Conservation (phyloP, 2,888 invertebrate genomes). For the Schizotus pectinicornis region DNA sequence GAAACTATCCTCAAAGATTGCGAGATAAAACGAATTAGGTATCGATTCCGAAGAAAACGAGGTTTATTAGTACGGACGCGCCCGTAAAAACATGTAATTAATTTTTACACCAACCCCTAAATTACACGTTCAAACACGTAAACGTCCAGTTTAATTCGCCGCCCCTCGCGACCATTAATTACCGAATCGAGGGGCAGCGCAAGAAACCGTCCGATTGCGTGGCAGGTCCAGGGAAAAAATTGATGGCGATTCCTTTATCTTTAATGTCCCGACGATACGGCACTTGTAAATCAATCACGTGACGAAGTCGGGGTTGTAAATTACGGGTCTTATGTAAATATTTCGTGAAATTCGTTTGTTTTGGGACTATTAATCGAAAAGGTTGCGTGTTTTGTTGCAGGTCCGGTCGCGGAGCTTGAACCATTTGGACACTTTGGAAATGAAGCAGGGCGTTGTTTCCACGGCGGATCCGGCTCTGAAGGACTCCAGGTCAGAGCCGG, state of each 20-base stretch:
- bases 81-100: slow-evolving; percentile 7
- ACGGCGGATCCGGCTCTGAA: slow-evolving; percentile 50
- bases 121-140: too few relatives aligned
- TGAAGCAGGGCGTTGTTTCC: slow-evolving; percentile 52
- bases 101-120: background rate
- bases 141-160: background rate
- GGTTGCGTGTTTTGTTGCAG: slow-evolving; percentile 57
- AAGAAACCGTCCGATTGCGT: too few relatives aligned
- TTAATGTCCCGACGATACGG: too few relatives aligned
- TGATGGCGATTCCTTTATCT: too few relatives aligned
- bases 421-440: slow-evolving; percentile 72
- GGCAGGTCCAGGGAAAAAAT: too few relatives aligned
- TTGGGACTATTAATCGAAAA: slow-evolving; percentile 2
- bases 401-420: slow-evolving; percentile 76
- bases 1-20: slow-evolving; percentile 30
- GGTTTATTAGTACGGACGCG: background rate
- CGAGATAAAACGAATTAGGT: slow-evolving; percentile 30
- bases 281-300: too few relatives aligned
- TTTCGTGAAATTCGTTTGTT: background rate
- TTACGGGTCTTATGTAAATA: background rate
- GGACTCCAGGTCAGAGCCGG: slow-evolving; percentile 57
- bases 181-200: background rate
- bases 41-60: slow-evolving; percentile 23
- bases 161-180: background rate
- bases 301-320: background rate